These are phyloP conservation scores for Trachelipus rathkii DNA, from an alignment of 1,140 invertebrate species.

Conservation along the genomic window DNA sequence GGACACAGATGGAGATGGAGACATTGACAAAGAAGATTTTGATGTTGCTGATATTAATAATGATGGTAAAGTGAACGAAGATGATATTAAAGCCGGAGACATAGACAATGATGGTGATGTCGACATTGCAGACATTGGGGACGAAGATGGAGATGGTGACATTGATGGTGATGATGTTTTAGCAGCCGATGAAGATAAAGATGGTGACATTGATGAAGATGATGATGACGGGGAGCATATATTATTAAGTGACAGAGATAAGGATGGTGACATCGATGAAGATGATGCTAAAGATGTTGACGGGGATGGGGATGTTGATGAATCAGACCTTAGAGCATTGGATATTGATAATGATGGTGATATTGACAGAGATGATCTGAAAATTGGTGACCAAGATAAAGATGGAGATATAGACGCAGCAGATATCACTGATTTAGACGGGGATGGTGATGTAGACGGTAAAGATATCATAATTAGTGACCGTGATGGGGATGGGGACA, in stretches of 20 bases:
- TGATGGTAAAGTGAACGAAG: constrained; percentile 33
- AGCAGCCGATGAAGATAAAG: constrained; percentile 39
- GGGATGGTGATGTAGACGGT: constrained; percentile 33
- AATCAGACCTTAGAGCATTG: constrained; percentile 30
- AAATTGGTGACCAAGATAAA: constrained; percentile 30
- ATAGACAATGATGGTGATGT: constrained; percentile 40
- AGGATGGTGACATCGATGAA: constrained; percentile 39
- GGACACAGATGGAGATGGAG: constrained; percentile 40
- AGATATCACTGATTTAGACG: constrained; percentile 33
- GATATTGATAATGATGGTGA: constrained; percentile 42
- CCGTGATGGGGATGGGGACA: constrained; percentile 35
- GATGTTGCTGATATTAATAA: constrained; percentile 40
- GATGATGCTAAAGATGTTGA: constrained; percentile 35
- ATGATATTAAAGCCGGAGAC: constrained; percentile 36
- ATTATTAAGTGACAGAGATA: constrained; percentile 33
- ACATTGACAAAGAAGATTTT: constrained; percentile 38
- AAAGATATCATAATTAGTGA: constrained; percentile 33
- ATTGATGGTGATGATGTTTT: constrained; percentile 31
- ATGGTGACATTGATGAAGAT: constrained; percentile 37
- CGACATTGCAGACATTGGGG: constrained; percentile 39
- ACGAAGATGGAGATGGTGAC: constrained; percentile 38
- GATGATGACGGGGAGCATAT: constrained; percentile 27
- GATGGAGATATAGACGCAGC: constrained; percentile 31
- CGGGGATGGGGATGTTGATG: constrained; percentile 38
- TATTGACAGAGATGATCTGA: constrained; percentile 35